A percentile compares a stretch with the other conserved stretches of the same genome.
Conservation (phyloP, 2,113 vertebrate genomes). For the Tupaia tana region DNA sequence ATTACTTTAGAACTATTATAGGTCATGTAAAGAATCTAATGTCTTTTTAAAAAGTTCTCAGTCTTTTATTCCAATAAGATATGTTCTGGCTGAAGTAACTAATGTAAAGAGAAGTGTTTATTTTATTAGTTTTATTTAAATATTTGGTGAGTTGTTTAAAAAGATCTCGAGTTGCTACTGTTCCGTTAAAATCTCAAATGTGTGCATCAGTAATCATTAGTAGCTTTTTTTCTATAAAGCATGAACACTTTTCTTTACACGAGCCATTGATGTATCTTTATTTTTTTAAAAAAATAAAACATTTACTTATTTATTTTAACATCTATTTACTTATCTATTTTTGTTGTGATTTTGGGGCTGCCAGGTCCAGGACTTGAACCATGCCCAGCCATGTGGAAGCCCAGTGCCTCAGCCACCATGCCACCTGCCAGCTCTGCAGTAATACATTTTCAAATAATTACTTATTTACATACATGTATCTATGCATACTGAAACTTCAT, state of each 20-base stretch:
- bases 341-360: no score
- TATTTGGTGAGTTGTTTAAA: background rate
- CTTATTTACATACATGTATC: background rate
- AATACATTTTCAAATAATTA: background rate
- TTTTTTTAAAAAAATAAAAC: background rate
- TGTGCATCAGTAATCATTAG: background rate
- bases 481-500: background rate
- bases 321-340: no score
- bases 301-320: background rate
- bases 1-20: background rate
- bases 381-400: no score
- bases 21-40: background rate
- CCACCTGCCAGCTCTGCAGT: no score
- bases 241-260: background rate
- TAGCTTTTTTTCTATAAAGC: background rate
- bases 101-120: background rate
- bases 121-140: slow-evolving; percentile 12
- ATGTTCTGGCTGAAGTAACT: background rate
- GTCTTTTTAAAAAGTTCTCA: background rate
- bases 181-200: background rate
- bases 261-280: background rate
- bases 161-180: background rate
- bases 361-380: no score
- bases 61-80: background rate
- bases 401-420: no score